Evolutionary conservation across 2,888 invertebrate species (phyloP).

Genomic region (Meghimatium bilineatum): DNA sequence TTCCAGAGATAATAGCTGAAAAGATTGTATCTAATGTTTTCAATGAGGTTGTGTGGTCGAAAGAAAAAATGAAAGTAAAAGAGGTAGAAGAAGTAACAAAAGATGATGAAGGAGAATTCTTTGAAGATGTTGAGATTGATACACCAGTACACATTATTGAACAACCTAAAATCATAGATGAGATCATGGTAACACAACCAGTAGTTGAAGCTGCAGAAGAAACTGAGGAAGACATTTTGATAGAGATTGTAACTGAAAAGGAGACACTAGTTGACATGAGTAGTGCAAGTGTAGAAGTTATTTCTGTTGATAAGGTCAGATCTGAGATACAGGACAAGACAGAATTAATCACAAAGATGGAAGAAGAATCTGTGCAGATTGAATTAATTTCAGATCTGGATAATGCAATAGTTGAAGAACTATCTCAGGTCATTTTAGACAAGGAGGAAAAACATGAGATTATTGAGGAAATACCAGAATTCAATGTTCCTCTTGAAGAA

Average conservation of each 20-base stretch:
- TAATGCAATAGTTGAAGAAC: background rate
- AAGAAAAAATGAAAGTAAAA: constrained; percentile 37
- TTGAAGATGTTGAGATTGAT: constrained; percentile 5
- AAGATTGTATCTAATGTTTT: constrained; percentile 36
- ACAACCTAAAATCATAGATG: constrained; percentile 49
- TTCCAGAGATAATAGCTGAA: constrained; percentile 29
- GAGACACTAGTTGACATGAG: constrained; percentile 51
- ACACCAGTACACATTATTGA: background rate
- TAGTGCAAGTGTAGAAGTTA: constrained; percentile 57
- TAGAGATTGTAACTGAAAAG: constrained; percentile 26
- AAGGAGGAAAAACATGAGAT: constrained; percentile 55
- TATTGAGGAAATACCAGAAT: constrained; percentile 59
- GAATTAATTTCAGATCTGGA: constrained; percentile 11
- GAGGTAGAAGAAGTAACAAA: constrained; percentile 42
- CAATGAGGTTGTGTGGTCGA: constrained; percentile 27
- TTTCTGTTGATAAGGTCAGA: constrained; percentile 79
- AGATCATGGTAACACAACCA: constrained; percentile 52
- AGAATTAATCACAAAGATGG: background rate
- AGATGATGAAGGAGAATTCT: constrained; percentile 14
- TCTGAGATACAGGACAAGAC: constrained; percentile 7
- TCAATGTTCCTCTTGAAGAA: constrained; percentile 57
- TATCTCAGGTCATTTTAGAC: constrained; percentile 46
- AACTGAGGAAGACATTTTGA: constrained; percentile 79
- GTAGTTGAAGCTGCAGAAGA: constrained; percentile 58
- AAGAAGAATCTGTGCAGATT: background rate